Conservation (phyloP, 2,888 invertebrate species). For the Cheilosia vulpina region DNA sequence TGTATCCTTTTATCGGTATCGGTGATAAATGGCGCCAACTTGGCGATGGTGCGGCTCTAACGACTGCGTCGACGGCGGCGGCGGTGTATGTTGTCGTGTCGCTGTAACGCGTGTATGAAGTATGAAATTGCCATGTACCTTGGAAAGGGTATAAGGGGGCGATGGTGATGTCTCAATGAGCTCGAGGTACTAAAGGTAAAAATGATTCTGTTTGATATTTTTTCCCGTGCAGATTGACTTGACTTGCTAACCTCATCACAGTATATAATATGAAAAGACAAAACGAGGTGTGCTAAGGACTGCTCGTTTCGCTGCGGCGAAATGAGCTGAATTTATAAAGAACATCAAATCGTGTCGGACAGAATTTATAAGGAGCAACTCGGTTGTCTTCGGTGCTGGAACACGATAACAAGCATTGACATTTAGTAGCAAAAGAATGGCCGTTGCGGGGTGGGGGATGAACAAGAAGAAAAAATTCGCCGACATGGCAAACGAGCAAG, state of each 20-base stretch:
- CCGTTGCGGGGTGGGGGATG: neutral
- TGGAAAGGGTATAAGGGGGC: neutral
- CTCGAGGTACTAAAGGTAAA: conserved; percentile 60
- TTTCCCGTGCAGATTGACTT: conserved; percentile 45
- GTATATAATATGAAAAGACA: conserved; percentile 7
- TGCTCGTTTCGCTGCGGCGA: conserved; percentile 32
- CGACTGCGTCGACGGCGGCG: conserved; percentile 45
- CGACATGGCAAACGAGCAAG: conserved; percentile 70
- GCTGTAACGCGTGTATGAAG: conserved; percentile 48
- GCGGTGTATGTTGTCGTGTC: conserved; percentile 47
- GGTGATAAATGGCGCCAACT: conserved; percentile 83
- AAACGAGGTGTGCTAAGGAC: conserved; percentile 20
- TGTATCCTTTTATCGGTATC: conserved; percentile 76
- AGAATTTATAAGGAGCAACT: conserved; percentile 46
- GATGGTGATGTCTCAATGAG: conserved; percentile 42
- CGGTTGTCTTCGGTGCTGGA: conserved; percentile 12
- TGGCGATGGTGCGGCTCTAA: conserved; percentile 79
- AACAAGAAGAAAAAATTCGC: conserved; percentile 43
- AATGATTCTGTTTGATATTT: conserved; percentile 52
- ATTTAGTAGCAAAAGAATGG: conserved; percentile 59
- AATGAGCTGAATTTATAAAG: conserved; percentile 65
- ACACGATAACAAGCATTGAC: conserved; percentile 70
- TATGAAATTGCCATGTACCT: conserved; percentile 59
- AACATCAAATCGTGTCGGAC: conserved; percentile 57
- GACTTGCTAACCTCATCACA: conserved; percentile 33